These are phyloP conservation scores for Subacronicta megacephala DNA, from an alignment of 2,888 invertebrate species.

Conservation along the genomic window DNA sequence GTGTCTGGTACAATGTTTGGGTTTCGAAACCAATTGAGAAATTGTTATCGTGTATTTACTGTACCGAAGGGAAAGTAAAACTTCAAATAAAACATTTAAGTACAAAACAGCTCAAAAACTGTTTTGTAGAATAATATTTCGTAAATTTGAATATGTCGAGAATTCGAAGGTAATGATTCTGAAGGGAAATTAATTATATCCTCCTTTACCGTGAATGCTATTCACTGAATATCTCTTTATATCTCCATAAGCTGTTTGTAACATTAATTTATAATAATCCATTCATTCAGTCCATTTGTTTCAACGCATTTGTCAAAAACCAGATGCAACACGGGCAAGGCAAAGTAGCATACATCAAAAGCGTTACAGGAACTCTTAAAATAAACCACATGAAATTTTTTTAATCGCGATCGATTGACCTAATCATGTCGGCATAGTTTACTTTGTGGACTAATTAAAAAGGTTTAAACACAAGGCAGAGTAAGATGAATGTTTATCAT, in stretches of 20 bases:
- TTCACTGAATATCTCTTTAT: conserved; percentile 21
- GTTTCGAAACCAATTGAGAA: conserved; percentile 73
- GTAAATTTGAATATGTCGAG: conserved; percentile 6
- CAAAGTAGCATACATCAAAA: conserved; percentile 54
- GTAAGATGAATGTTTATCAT: conserved; percentile 51
- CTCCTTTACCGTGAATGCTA: conserved; percentile 24
- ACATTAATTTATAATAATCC: conserved; percentile 33
- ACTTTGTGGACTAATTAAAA: conserved; percentile 75
- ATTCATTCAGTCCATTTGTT: conserved; percentile 39
- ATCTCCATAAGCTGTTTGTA: conserved; percentile 29
- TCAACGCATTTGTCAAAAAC: conserved; percentile 45
- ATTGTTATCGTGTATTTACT: conserved; percentile 69
- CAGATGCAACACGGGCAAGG: conserved; percentile 41
- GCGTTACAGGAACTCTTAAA: conserved; percentile 65
- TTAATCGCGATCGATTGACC: conserved; percentile 79
- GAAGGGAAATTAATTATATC: conserved; percentile 16
- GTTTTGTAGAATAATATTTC: too few species aligned
- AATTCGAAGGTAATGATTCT: conserved; percentile 4
- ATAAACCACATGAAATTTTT: conserved; percentile 74
- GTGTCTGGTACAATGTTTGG: conserved; percentile 70
- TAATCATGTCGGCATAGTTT: conserved; percentile 76
- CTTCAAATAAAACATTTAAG: conserved; percentile 53
- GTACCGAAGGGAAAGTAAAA: conserved; percentile 61
- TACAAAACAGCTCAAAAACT: too few species aligned
- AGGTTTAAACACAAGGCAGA: conserved; percentile 37